A percentile compares a stretch with the other conserved stretches of the same genome.
These are phyloP conservation scores for Pantherophis vulpinus DNA, from an alignment of 2,797 vertebrate species.

Conservation along the genomic window DNA sequence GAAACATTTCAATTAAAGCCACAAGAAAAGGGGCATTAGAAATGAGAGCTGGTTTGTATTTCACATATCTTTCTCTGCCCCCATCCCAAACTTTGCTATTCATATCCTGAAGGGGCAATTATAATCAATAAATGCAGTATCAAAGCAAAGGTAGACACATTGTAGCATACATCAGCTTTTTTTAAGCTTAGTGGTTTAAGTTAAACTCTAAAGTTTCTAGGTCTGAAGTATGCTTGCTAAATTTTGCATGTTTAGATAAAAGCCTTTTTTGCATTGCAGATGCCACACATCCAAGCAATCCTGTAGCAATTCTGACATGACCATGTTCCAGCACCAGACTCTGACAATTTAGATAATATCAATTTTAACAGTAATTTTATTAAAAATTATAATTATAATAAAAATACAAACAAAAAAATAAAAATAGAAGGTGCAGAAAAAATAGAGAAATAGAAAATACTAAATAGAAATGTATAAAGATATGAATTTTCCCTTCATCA, in stretches of 20 bases:
- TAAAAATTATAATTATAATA: not conserved
- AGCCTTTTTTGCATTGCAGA: constrained; percentile 25
- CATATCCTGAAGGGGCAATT: not conserved
- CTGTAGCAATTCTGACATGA: constrained; percentile 51
- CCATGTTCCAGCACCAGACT: constrained; percentile 35
- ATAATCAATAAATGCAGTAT: not conserved
- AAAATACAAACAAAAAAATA: not conserved
- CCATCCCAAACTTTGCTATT: not conserved
- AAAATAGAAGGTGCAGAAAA: not conserved
- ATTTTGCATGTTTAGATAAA: constrained; percentile 6
- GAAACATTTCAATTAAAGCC: not conserved
- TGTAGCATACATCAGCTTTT: not conserved
- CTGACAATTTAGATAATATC: not conserved
- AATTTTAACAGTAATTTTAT: not conserved
- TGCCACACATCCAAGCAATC: constrained; percentile 36
- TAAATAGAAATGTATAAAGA: not conserved
- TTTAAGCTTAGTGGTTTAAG: not conserved
- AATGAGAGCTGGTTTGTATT: not conserved
- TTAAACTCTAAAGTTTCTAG: not conserved
- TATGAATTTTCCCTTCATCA: not conserved
- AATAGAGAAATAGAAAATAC: not conserved
- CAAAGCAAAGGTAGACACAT: not conserved
- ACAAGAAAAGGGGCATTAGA: not conserved
- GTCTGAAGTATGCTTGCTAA: constrained; percentile 16
- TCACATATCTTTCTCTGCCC: not conserved